Evolutionary conservation across 2,888 invertebrate genomes (phyloP).

Genomic region (Auanema sp.): DNA sequence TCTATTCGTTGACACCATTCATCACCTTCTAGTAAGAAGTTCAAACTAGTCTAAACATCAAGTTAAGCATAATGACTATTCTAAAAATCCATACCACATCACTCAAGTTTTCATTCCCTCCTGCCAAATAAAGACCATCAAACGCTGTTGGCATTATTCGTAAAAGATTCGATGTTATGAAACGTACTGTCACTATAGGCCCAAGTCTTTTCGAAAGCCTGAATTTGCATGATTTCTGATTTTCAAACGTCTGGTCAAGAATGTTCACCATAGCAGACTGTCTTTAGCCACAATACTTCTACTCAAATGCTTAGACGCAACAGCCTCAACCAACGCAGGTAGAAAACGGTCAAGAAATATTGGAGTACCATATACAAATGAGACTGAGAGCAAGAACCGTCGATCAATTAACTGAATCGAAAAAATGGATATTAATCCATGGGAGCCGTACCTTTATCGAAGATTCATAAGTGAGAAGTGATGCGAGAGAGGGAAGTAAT

Average conservation of each 20-base stretch:
- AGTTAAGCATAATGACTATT: background rate
- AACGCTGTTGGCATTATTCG: constrained; percentile 93
- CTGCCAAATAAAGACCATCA: constrained; percentile 69
- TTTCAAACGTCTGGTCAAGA: background rate
- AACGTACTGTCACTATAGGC: constrained; percentile 87
- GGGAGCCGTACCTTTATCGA: constrained; percentile 36
- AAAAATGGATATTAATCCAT: no score
- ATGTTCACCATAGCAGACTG: constrained; percentile 45
- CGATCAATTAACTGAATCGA: constrained; percentile 55
- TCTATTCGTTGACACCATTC: constrained; percentile 82
- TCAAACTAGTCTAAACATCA: constrained; percentile 26
- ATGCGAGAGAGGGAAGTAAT: constrained; percentile 37
- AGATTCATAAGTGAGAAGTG: constrained; percentile 39
- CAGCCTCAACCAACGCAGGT: constrained; percentile 55
- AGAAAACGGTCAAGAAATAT: constrained; percentile 50
- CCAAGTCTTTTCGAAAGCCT: constrained; percentile 92
- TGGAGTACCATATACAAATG: constrained; percentile 50
- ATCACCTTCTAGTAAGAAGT: constrained; percentile 72
- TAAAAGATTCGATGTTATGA: constrained; percentile 77
- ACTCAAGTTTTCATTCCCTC: background rate
- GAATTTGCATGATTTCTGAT: constrained; percentile 66
- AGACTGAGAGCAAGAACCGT: constrained; percentile 53
- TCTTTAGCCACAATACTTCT: constrained; percentile 53
- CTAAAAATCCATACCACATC: background rate
- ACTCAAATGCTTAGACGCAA: constrained; percentile 36